These are phyloP conservation scores for Idris sp. DNA, from an alignment of 1,140 invertebrate genomes.

Conservation along the genomic window DNA sequence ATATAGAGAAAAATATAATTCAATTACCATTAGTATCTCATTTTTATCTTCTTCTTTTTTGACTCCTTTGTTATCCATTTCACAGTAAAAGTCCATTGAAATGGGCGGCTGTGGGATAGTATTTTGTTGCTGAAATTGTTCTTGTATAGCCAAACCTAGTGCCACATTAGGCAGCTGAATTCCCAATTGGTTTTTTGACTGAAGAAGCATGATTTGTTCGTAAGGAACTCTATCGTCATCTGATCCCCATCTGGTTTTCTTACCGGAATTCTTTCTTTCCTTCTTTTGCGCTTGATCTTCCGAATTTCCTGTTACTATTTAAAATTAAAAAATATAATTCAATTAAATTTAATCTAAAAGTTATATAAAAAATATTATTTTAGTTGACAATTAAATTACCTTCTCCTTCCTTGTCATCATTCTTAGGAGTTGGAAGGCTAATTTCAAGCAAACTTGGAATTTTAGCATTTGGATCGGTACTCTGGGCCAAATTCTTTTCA, in stretches of 20 bases:
- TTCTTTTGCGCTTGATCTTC: slow-evolving; percentile 66
- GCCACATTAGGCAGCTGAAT: slow-evolving; percentile 71
- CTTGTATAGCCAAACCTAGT: slow-evolving; percentile 68
- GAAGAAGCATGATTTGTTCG: slow-evolving; percentile 75
- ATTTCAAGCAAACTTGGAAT: slow-evolving; percentile 76
- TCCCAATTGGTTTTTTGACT: slow-evolving; percentile 72
- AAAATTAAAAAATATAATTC: too few relatives aligned
- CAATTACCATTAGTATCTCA: slow-evolving; percentile 61
- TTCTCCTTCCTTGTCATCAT: slow-evolving; percentile 70
- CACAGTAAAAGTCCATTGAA: slow-evolving; percentile 71
- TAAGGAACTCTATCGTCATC: slow-evolving; percentile 76
- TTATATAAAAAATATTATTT: too few relatives aligned
- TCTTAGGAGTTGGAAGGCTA: slow-evolving; percentile 67
- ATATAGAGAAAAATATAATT: too few relatives aligned
- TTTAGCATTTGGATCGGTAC: slow-evolving; percentile 67
- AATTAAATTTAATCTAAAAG: too few relatives aligned
- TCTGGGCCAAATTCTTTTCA: slow-evolving; percentile 82
- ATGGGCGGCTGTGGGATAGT: slow-evolving; percentile 47
- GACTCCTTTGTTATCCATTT: slow-evolving; percentile 72
- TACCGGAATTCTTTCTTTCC: slow-evolving; percentile 71
- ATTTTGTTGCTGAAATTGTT: slow-evolving; percentile 65
- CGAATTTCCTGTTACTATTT: slow-evolving; percentile 12
- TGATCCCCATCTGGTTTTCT: slow-evolving; percentile 77
- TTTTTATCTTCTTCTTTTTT: slow-evolving; percentile 78
- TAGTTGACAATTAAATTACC: too few relatives aligned